These are phyloP conservation scores for Tachysurus fulvidraco DNA, from an alignment of 2,113 vertebrate species.

Conservation along the genomic window DNA sequence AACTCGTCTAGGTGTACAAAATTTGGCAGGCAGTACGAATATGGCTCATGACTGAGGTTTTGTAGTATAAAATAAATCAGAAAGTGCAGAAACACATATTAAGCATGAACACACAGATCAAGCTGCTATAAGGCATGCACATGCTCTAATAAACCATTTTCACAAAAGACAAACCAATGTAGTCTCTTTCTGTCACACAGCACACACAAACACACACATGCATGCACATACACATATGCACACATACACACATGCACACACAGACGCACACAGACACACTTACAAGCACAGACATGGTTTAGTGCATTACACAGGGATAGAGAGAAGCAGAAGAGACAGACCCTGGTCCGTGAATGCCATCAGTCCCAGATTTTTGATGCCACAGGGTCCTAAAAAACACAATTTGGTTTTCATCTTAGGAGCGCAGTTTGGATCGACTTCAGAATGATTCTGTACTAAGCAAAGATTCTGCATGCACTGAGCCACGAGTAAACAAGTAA, in stretches of 20 bases:
- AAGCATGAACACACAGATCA: slow-evolving; percentile 44
- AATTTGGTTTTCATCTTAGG: slow-evolving; percentile 73
- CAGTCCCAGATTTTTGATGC: slow-evolving; percentile 85
- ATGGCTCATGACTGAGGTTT: neutral
- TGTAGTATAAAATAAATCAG: neutral
- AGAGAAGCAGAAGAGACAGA: slow-evolving; percentile 75
- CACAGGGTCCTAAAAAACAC: slow-evolving; percentile 82
- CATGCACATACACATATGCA: slow-evolving; percentile 45
- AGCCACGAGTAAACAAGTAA: slow-evolving; percentile 51
- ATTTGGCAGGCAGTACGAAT: neutral
- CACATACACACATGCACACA: slow-evolving; percentile 43
- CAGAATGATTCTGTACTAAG: slow-evolving; percentile 51
- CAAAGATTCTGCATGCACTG: slow-evolving; percentile 59
- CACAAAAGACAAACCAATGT: slow-evolving; percentile 23
- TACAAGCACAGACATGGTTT: slow-evolving; percentile 65
- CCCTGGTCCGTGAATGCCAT: slow-evolving; percentile 78
- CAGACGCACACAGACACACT: slow-evolving; percentile 44
- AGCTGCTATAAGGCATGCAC: slow-evolving; percentile 45
- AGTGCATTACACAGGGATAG: slow-evolving; percentile 77
- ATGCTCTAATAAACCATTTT: slow-evolving; percentile 28
- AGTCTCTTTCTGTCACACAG: neutral
- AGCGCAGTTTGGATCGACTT: slow-evolving; percentile 58
- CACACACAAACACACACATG: slow-evolving; percentile 26
- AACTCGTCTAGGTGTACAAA: neutral
- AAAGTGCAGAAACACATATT: slow-evolving; percentile 23